Evolutionary conservation across 2,113 vertebrate species (phyloP).

Genomic region (Lipotes vexillifer): DNA sequence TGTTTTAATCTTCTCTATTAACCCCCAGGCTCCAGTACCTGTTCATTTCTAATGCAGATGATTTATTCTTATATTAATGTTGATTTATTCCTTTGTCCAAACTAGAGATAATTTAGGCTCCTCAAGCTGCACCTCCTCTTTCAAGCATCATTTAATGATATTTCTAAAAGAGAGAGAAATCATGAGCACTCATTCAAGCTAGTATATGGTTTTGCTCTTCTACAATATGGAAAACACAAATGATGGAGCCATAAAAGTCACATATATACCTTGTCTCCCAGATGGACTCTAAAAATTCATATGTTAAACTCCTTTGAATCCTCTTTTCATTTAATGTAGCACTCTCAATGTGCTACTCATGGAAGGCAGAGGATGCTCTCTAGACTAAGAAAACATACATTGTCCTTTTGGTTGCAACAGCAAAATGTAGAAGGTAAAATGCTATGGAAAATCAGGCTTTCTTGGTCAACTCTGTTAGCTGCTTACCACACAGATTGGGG

Average conservation of each 20-base stretch:
- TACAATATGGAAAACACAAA: not conserved
- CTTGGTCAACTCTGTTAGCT: not conserved
- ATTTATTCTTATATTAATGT: not conserved
- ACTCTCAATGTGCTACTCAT: not conserved
- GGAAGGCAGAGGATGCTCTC: not conserved
- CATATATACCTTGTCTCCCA: not conserved
- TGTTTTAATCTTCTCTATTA: not conserved
- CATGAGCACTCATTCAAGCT: not conserved
- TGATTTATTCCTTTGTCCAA: not conserved
- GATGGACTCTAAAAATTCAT: not conserved
- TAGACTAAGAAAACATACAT: slow-evolving; percentile 13
- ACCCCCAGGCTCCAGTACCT: not conserved
- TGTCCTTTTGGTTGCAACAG: not conserved
- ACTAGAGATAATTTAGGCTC: not conserved
- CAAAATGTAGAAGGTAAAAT: not conserved
- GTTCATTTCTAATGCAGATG: not conserved
- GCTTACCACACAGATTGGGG: not conserved
- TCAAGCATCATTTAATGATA: not conserved
- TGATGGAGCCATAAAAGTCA: not conserved
- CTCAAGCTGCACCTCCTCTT: not conserved
- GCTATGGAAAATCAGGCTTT: not conserved
- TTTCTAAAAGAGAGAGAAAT: not conserved
- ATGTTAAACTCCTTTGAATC: not conserved
- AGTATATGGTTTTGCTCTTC: not conserved
- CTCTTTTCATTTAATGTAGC: not conserved